Percentiles rank a stretch among this genome's conserved stretches.
These are phyloP conservation scores for Bombus cullumanus DNA, from an alignment of 1,140 invertebrate species.

Conservation along the genomic window DNA sequence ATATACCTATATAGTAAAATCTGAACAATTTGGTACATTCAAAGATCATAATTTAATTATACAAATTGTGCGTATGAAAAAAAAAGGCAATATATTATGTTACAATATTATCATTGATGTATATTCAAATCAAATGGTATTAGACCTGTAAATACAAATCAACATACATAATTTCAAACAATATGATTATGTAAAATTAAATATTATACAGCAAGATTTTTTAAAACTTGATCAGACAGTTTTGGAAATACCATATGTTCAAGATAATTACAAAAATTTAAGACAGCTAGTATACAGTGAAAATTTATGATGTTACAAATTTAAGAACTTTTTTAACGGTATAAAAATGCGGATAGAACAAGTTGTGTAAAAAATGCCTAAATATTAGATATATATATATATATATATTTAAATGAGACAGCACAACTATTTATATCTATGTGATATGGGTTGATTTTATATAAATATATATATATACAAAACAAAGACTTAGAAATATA, in stretches of 20 bases:
- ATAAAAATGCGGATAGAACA: neutral
- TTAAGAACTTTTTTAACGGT: slow-evolving; percentile 29
- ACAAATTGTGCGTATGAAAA: neutral
- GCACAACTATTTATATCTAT: slow-evolving; percentile 60
- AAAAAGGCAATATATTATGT: neutral
- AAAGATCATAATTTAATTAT: neutral
- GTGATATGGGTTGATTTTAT: slow-evolving; percentile 70
- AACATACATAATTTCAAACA: neutral
- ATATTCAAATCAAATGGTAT: neutral
- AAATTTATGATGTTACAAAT: slow-evolving; percentile 5
- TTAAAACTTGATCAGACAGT: neutral
- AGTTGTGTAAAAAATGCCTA: slow-evolving; percentile 53
- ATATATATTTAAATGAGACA: slow-evolving; percentile 43
- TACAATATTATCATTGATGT: neutral
- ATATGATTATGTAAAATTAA: slow-evolving; percentile 13
- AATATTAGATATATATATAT: slow-evolving; percentile 48
- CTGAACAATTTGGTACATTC: slow-evolving; percentile 10
- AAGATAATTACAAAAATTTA: neutral
- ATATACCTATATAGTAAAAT: slow-evolving; percentile 24
- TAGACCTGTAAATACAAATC: neutral
- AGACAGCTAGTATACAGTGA: neutral
- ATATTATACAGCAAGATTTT: neutral
- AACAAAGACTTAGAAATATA: slow-evolving; percentile 61
- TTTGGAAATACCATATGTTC: neutral
- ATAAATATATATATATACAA: slow-evolving; percentile 66